Conservation (phyloP, 2,888 invertebrate genomes). For the Euclidia mi region DNA sequence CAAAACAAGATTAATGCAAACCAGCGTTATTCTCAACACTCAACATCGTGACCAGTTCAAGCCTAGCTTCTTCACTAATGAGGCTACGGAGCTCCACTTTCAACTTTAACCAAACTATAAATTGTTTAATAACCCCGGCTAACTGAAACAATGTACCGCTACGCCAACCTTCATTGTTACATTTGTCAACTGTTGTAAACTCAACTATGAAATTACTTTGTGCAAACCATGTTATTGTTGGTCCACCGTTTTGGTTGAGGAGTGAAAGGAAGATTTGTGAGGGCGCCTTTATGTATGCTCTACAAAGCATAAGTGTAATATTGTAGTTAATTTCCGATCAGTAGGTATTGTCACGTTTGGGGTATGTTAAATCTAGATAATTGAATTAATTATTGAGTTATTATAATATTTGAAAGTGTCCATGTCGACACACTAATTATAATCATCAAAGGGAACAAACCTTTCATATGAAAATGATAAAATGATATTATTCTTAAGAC, state of each 20-base stretch:
- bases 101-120: slow-evolving; percentile 29
- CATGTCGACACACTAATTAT: no score
- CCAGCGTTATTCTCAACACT: not conserved
- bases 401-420: no score
- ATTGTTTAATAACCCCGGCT: slow-evolving; percentile 35
- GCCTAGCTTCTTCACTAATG: slow-evolving; percentile 5
- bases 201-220: slow-evolving; percentile 31
- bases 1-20: not conserved
- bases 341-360: no score
- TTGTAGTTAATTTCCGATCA: no score
- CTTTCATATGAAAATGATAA: no score
- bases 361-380: no score
- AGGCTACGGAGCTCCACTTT: not conserved
- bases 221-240: slow-evolving; percentile 8
- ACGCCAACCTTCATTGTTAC: slow-evolving; percentile 29
- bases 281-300: no score
- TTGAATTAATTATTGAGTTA: no score
- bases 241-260: not conserved
- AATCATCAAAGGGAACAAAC: no score
- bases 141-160: slow-evolving; percentile 40
- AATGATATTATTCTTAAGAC: no score
- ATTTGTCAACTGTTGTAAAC: slow-evolving; percentile 41
- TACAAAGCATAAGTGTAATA: no score
- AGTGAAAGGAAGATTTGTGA: not conserved
- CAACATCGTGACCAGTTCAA: not conserved